Evolutionary conservation across 2,113 vertebrate species (phyloP).

Genomic region (Proteles cristata): DNA sequence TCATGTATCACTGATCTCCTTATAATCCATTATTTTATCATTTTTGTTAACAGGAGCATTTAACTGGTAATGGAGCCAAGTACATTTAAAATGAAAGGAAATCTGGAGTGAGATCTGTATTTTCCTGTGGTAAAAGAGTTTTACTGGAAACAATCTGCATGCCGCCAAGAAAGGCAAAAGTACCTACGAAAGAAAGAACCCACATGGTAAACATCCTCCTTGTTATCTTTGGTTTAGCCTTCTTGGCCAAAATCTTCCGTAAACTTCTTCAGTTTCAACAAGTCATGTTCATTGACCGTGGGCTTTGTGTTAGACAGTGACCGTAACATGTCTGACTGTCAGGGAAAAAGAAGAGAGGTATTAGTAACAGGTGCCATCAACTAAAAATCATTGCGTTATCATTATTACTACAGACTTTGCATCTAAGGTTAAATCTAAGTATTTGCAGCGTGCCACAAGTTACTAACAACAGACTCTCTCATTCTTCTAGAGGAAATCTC

Average conservation of each 20-base stretch:
- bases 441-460: neutral
- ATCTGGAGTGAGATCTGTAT: constrained; percentile 73
- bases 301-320: constrained; percentile 93
- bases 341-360: neutral
- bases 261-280: constrained; percentile 97
- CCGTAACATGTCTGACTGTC: constrained; percentile 93
- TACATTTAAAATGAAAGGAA: constrained; percentile 78
- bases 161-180: constrained; percentile 78
- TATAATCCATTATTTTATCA: constrained; percentile 54
- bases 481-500: neutral
- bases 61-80: constrained; percentile 81
- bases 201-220: constrained; percentile 45
- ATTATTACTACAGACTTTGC: neutral
- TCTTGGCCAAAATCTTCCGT: constrained; percentile 99
- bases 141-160: constrained; percentile 81
- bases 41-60: constrained; percentile 80
- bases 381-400: neutral
- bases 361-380: neutral
- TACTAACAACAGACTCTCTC: too few relatives aligned
- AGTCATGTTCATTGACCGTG: constrained; percentile 97
- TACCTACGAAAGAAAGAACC: constrained; percentile 72
- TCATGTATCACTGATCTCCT: constrained; percentile 68
- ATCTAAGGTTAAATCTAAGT: neutral
- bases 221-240: constrained; percentile 88
- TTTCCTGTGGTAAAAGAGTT: constrained; percentile 74